A percentile compares a stretch with the other conserved stretches of the same genome.
Conservation (phyloP, 92 coral and sea anemone genomes). For the Paramuricea clavata region DNA sequence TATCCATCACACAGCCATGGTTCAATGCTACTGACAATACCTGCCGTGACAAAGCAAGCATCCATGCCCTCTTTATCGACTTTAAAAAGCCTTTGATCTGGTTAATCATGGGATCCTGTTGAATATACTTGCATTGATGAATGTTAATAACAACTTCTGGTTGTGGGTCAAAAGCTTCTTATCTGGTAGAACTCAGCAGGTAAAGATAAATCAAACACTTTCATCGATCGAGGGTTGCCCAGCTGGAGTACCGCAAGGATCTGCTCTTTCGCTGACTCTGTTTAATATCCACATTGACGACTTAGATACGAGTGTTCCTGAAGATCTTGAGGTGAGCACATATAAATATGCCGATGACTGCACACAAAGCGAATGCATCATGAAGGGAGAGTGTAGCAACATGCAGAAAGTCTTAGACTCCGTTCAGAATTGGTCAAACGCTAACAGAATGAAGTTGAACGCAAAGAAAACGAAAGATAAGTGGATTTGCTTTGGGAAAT, state of each 20-base stretch:
- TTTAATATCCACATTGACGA: constrained; percentile 46
- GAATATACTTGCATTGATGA: too few species aligned
- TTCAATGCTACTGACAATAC: too few species aligned
- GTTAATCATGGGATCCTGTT: too few species aligned
- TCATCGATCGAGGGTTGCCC: constrained; percentile 3
- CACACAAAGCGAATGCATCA: constrained; percentile 18
- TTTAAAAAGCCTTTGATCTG: too few species aligned
- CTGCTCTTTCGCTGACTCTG: constrained; percentile 33
- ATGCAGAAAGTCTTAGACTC: constrained; percentile 32
- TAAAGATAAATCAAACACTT: too few species aligned
- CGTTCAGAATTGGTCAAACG: constrained; percentile 32
- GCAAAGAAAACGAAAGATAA: constrained; percentile 42
- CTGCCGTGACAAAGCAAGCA: too few species aligned
- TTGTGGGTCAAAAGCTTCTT: too few species aligned
- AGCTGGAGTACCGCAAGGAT: too few species aligned
- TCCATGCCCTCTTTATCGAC: too few species aligned
- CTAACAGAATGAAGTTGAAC: constrained; percentile 30
- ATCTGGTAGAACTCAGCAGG: too few species aligned
- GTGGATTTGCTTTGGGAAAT: constrained; percentile 37
- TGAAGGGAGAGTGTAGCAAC: constrained; percentile 11
- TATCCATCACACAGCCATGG: too few species aligned
- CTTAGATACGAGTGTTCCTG: constrained; percentile 38
- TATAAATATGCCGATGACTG: constrained; percentile 62
- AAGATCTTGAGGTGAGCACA: neutral
- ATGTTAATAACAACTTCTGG: too few species aligned